Conservation (phyloP, 2,888 invertebrate genomes). For the Andrena trimmerana region DNA sequence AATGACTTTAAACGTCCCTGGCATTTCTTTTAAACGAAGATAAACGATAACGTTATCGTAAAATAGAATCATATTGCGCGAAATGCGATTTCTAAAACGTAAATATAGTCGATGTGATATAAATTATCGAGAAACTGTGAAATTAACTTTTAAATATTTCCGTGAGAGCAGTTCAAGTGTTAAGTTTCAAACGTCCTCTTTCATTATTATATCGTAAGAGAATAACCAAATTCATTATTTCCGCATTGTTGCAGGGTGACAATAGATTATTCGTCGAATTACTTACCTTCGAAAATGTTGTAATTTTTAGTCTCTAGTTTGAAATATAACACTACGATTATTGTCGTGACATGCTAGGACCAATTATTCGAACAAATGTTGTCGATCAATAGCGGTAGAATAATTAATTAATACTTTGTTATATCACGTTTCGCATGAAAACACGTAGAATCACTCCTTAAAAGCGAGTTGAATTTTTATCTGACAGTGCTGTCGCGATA, state of each 20-base stretch:
- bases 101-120: not conserved
- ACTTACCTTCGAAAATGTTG: slow-evolving; percentile 39
- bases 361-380: not conserved
- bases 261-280: slow-evolving; percentile 17
- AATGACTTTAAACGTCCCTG: not conserved
- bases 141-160: slow-evolving; percentile 1
- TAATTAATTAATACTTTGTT: not conserved
- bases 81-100: not conserved
- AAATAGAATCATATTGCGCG: not conserved
- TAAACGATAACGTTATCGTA: not conserved
- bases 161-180: not conserved
- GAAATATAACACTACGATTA: slow-evolving; percentile 8
- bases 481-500: slow-evolving; percentile 1
- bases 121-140: not conserved
- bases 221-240: slow-evolving; percentile 1
- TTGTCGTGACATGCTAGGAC: not conserved
- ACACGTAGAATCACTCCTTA: not conserved
- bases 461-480: slow-evolving; percentile 12
- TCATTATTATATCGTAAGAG: not conserved
- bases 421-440: slow-evolving; percentile 16
- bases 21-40: not conserved
- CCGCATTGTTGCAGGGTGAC: not conserved
- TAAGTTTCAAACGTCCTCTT: not conserved
- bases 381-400: not conserved
- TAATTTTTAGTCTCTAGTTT: slow-evolving; percentile 2